Percentiles rank a stretch among this genome's conserved stretches.
phyloP scores from a whole-genome alignment of 2,113 vertebrate genomes.

The Otocyon megalotis region DNA sequence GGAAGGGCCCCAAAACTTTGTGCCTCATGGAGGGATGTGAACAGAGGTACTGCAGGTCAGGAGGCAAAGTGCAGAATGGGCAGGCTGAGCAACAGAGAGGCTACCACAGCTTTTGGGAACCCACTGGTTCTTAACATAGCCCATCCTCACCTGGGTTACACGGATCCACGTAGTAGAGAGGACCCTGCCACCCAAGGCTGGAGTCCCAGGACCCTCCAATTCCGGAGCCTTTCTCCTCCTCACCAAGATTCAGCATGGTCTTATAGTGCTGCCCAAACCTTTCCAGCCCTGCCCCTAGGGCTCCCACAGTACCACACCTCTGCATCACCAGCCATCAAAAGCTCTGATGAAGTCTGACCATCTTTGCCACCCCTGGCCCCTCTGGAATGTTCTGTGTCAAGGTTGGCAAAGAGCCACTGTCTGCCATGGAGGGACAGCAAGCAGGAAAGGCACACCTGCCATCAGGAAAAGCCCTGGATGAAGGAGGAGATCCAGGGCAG shows the following conservation, averaged over 20 bases:
- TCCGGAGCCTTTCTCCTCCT: not conserved
- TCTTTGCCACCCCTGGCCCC: rapidly evolving
- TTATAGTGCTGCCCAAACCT: not conserved
- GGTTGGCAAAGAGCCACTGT: not conserved
- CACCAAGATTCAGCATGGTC: not conserved
- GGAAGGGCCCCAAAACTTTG: not conserved
- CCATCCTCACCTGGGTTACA: rapidly evolving
- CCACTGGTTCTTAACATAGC: not conserved
- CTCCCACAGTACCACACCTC: not conserved
- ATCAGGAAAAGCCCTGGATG: not conserved
- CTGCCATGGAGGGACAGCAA: rapidly evolving
- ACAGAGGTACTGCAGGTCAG: not conserved
- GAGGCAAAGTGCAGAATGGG: not conserved
- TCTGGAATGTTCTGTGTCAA: not conserved
- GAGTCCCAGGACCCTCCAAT: not conserved
- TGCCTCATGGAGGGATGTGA: not conserved
- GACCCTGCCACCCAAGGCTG: not conserved
- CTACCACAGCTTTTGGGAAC: too few species aligned
- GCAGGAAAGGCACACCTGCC: not conserved
- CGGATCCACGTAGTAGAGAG: rapidly evolving
- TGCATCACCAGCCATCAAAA: not conserved
- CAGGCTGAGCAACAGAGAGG: not conserved
- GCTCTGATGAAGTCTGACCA: not conserved
- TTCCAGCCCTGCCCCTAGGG: rapidly evolving
- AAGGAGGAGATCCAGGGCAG: not conserved